Percentiles rank a stretch among this genome's conserved stretches.
phyloP scores from a whole-genome alignment of 2,113 vertebrate genomes.

The Mus spicilegus region DNA sequence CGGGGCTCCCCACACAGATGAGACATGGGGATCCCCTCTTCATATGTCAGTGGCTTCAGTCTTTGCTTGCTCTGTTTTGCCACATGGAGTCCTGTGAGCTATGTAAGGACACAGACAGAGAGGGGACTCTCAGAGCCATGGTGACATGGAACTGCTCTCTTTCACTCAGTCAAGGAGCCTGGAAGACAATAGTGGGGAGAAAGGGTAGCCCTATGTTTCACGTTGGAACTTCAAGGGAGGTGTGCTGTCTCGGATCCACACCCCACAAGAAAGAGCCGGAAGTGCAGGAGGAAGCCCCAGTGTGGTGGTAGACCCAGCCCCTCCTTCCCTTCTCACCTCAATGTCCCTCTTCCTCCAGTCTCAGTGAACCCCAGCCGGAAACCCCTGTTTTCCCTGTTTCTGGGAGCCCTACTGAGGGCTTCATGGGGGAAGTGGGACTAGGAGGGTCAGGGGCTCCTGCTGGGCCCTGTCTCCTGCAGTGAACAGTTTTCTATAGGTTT shows the following conservation, averaged over 20 bases:
- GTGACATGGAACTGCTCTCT: not conserved
- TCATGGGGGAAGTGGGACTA: not conserved
- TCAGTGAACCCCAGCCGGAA: not conserved
- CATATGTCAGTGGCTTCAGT: not conserved
- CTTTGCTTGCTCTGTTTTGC: not conserved
- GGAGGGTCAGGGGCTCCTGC: not conserved
- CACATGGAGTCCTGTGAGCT: not conserved
- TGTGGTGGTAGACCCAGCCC: not conserved
- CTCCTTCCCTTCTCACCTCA: not conserved
- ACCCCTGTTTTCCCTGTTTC: not conserved
- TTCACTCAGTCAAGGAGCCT: not conserved
- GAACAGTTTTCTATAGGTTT: not conserved
- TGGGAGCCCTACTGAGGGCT: not conserved
- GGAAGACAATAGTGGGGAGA: not conserved
- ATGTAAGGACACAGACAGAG: not conserved
- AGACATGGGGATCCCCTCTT: not conserved
- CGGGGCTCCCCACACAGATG: not conserved
- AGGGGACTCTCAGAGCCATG: not conserved
- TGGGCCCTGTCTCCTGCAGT: not conserved
- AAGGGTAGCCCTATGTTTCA: not conserved
- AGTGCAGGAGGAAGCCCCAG: not conserved
- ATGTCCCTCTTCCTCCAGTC: not conserved
- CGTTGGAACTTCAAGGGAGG: not conserved
- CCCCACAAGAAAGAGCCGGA: slow-evolving; percentile 23
- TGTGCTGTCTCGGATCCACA: not conserved